Evolutionary conservation across 2,797 vertebrate species (phyloP).

Genomic region (Coracias cyanogaster): DNA sequence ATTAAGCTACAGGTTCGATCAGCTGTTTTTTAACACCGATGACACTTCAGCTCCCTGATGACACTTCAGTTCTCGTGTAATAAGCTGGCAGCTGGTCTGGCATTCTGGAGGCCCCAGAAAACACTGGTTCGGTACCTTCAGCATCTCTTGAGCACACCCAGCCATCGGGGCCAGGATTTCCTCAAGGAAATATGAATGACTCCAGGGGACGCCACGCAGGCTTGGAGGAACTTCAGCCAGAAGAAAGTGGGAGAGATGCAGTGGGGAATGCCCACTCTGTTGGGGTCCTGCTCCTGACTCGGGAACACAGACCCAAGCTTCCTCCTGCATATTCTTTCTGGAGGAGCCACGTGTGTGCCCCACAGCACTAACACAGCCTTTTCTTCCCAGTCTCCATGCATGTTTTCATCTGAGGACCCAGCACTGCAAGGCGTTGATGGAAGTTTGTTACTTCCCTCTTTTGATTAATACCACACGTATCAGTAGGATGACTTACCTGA

Average conservation of each 20-base stretch:
- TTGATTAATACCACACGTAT: background rate
- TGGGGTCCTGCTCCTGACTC: background rate
- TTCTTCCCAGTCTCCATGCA: background rate
- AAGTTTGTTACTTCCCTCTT: background rate
- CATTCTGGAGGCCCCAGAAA: background rate
- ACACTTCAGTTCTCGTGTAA: background rate
- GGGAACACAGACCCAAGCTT: background rate
- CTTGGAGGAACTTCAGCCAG: background rate
- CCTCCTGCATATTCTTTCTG: background rate
- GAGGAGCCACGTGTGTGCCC: rapidly evolving
- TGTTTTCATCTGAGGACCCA: background rate
- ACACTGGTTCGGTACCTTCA: background rate
- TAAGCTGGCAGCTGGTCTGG: background rate
- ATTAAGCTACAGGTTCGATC: background rate
- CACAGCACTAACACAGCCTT: background rate
- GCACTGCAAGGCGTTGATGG: background rate
- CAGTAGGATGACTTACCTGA: background rate
- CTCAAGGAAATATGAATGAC: background rate
- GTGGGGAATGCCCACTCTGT: background rate
- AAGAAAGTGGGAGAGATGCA: background rate
- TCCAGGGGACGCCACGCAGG: background rate
- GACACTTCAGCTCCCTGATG: background rate
- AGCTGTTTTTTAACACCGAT: background rate
- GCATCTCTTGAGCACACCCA: background rate
- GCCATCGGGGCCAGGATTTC: background rate